phyloP scores from a whole-genome alignment of 2,888 invertebrate species.

The Leuctra nigra region DNA sequence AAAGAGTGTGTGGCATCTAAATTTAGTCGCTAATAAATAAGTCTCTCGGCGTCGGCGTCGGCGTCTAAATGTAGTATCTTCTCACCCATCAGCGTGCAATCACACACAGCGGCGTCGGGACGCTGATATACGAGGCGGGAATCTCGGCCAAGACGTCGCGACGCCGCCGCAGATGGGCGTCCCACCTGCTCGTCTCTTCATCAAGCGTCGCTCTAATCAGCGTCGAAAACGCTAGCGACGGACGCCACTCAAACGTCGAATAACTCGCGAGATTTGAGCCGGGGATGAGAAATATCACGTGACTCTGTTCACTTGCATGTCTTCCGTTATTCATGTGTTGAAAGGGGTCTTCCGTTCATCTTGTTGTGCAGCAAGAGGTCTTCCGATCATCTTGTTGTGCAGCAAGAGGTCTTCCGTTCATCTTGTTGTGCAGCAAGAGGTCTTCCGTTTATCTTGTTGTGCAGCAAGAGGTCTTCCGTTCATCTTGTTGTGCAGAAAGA shows the following conservation, averaged over 20 bases:
- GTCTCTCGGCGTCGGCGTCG: background rate
- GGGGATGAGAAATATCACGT: background rate
- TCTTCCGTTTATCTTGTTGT: too few species aligned
- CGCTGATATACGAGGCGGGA: background rate
- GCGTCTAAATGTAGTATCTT: constrained; percentile 2
- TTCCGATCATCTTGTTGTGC: too few species aligned
- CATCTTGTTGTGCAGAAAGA: too few species aligned
- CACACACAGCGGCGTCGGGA: background rate
- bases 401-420: too few species aligned
- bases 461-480: too few species aligned
- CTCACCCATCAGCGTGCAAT: constrained; percentile 6
- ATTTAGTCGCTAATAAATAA: constrained; percentile 8
- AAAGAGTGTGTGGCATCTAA: background rate
- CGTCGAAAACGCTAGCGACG: constrained; percentile 5
- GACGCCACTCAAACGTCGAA: constrained; percentile 1
- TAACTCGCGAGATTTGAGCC: background rate
- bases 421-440: too few species aligned
- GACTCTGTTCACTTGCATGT: too few species aligned
- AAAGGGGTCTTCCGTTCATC: too few species aligned
- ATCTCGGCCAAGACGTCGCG: constrained; percentile 8
- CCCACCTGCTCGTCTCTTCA: constrained; percentile 14
- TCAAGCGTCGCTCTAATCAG: constrained; percentile 8
- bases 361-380: too few species aligned
- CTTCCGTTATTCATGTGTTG: too few species aligned
- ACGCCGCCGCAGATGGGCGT: constrained; percentile 10